Base-by-base conservation (phyloP, 1,140 invertebrate genomes). In the Neodiprion pinetum region DNA sequence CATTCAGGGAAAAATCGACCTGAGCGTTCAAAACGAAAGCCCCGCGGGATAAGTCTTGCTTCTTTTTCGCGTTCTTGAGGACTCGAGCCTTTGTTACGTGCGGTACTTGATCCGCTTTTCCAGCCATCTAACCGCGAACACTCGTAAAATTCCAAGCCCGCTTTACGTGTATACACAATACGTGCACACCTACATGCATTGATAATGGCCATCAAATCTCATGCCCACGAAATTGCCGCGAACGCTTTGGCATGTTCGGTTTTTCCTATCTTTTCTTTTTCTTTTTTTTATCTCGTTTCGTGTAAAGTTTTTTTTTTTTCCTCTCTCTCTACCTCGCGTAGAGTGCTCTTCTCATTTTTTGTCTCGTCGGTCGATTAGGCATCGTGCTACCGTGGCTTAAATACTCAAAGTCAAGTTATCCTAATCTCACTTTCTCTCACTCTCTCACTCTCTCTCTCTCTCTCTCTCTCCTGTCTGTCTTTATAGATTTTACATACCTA, bases 1-100 rank as follows among this genome's bases (percentile, higher is more conserved):
- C n/a, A 61, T 61, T 61, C 53, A 61, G 53, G 11, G n/a, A 61
- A 61, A 53, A 61, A 61, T 61, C 53, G 53, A 61, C 53, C 53
- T 61, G 53, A 4, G 53, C n/a, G 3, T 17, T 61, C 53, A 17
- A 61, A 61, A 12, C 7, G 53, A 61, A 61, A 61, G 53, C 9
- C 53, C n/a, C 53, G 28, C 28, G 53, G 8, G 53, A 0, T 61
- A 9, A 61, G n/a, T 17, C 53, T 40, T 14, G 53, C 53, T 61
- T 17, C 53, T 61, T 17, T 17, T 9, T 61, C 7, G 28, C 28
- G 4, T 61, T 61, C 53, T 61, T 61, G 0, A 61, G 53, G 11
- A 61, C 53, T 61, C 53, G 28, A 40, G 53, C 53, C 53, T 61
- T 61, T 61, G 53, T 61, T 61, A 61, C 53, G 11, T 12, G 11